Conservation (phyloP, 1,140 invertebrate species). For the Condylostylus longicornis region DNA sequence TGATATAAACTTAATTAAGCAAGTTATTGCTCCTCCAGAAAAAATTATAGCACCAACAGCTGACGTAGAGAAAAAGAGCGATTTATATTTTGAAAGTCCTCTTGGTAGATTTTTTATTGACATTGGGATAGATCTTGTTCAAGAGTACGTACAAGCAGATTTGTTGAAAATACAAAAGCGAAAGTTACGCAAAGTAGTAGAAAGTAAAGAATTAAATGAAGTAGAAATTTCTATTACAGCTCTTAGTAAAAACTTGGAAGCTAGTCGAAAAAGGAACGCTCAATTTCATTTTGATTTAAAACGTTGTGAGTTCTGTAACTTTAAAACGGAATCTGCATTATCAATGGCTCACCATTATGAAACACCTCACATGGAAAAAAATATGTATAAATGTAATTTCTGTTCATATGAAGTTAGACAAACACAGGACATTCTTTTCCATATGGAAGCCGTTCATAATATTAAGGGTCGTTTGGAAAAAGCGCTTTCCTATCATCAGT, state of each 20-base stretch:
- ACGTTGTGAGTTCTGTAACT: conserved; percentile 82
- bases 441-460: conserved; percentile 81
- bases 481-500: conserved; percentile 77
- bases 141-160: conserved; percentile 86
- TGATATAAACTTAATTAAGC: conserved; percentile 35
- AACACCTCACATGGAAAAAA: conserved; percentile 80
- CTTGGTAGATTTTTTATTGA: conserved; percentile 85
- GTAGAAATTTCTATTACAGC: conserved; percentile 65
- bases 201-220: conserved; percentile 46
- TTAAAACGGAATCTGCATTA: conserved; percentile 77
- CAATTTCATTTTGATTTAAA: conserved; percentile 63
- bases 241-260: conserved; percentile 66
- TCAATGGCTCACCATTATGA: conserved; percentile 82
- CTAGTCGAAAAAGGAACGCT: conserved; percentile 77
- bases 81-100: conserved; percentile 64
- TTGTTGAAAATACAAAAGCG: conserved; percentile 72
- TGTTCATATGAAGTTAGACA: conserved; percentile 68
- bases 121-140: conserved; percentile 78
- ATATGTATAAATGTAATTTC: conserved; percentile 75
- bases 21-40: conserved; percentile 34
- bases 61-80: conserved; percentile 15
- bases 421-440: conserved; percentile 75
- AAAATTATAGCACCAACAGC: conserved; percentile 25
- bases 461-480: conserved; percentile 66
- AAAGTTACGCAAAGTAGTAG: conserved; percentile 47